Conservation (phyloP, 2,888 invertebrate genomes). For the Cyclophora punctaria region DNA sequence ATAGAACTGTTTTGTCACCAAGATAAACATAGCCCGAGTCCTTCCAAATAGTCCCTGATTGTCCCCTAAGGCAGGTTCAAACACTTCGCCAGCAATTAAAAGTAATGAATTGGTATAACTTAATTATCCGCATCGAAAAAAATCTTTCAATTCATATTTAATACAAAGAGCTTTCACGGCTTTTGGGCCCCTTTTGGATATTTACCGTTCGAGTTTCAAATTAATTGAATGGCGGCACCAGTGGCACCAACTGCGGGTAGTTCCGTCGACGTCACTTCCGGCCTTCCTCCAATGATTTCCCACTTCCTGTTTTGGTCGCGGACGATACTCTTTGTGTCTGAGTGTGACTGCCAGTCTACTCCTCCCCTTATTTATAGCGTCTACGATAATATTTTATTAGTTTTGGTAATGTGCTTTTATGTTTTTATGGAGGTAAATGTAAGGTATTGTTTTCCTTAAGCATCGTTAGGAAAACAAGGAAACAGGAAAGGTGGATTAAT, state of each 20-base stretch:
- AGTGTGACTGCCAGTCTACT: constrained; percentile 25
- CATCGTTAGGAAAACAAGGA: no score
- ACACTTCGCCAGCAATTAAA: no score
- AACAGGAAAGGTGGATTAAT: no score
- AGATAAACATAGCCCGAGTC: no score
- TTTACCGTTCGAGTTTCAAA: constrained; percentile 52
- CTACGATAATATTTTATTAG: no score
- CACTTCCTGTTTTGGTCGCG: constrained; percentile 46
- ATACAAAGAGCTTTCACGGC: constrained; percentile 48
- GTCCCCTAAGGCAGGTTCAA: no score
- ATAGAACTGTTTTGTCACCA: no score
- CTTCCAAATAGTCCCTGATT: no score
- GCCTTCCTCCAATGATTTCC: constrained; percentile 58
- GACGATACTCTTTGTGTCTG: constrained; percentile 39
- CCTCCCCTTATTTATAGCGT: constrained; percentile 40
- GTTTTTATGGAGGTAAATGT: no score
- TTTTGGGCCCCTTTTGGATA: constrained; percentile 37
- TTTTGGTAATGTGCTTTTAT: no score
- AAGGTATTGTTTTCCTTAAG: no score
- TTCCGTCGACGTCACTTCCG: constrained; percentile 53
- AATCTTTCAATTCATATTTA: constrained; percentile 34
- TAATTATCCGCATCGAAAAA: constrained; percentile 10
- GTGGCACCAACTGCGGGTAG: constrained; percentile 35
- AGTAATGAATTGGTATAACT: no score
- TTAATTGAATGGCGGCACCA: constrained; percentile 48